phyloP scores from a whole-genome alignment of 2,113 vertebrate species.

The Nipponia nippon region DNA sequence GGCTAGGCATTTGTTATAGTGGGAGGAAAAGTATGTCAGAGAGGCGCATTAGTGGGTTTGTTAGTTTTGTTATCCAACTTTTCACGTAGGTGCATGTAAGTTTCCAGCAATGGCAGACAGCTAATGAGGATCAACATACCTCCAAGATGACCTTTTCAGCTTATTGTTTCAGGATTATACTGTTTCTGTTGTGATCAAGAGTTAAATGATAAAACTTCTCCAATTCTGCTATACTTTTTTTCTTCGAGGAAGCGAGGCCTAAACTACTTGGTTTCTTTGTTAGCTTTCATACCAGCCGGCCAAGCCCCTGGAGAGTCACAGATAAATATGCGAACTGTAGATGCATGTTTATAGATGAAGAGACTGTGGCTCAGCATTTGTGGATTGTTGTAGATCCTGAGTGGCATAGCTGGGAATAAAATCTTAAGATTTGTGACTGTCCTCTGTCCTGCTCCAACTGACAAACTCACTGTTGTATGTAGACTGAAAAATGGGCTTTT shows the following conservation, averaged over 20 bases:
- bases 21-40: background rate
- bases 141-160: background rate
- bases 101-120: background rate
- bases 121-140: background rate
- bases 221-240: background rate
- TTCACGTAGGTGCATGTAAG: fast-evolving
- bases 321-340: background rate
- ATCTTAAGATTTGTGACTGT: background rate
- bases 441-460: background rate
- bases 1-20: background rate
- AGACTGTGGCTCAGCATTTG: background rate
- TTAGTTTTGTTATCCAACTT: background rate
- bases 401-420: background rate
- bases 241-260: background rate
- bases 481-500: background rate
- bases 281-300: background rate
- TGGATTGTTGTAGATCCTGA: background rate
- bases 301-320: background rate
- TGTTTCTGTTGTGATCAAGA: background rate
- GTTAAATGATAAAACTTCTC: background rate
- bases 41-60: background rate
- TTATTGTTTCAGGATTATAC: background rate
- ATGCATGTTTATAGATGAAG: background rate
- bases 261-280: background rate
- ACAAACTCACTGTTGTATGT: background rate